Conservation (phyloP, 1,140 invertebrate species). For the Augochlora pura region DNA sequence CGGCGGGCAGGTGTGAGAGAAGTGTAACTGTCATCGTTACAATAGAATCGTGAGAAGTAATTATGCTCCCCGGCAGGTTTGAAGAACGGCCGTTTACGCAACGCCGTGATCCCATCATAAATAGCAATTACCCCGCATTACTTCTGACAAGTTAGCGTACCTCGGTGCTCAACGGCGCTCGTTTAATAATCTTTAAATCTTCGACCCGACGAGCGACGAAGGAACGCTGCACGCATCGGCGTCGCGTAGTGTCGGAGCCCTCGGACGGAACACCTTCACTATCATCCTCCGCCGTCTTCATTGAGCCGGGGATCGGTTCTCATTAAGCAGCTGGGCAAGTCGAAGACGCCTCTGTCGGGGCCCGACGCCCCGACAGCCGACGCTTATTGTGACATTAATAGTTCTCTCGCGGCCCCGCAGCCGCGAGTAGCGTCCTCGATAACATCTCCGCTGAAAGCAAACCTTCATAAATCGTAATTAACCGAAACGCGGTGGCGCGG, state of each 20-base stretch:
- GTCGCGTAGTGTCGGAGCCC: background rate
- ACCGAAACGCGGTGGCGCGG: background rate
- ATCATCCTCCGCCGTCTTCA: constrained; percentile 6
- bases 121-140: constrained; percentile 42
- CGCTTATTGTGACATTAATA: background rate
- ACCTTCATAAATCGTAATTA: constrained; percentile 3
- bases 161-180: background rate
- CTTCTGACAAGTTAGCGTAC: constrained; percentile 22
- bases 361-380: background rate
- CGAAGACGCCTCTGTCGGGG: constrained; percentile 1
- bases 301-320: constrained; percentile 16
- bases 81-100: constrained; percentile 17
- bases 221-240: too few species aligned
- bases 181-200: constrained; percentile 24
- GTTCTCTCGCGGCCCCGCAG: background rate
- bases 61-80: constrained; percentile 17
- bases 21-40: constrained; percentile 27
- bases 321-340: constrained; percentile 4
- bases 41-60: constrained; percentile 38
- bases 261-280: background rate
- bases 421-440: background rate
- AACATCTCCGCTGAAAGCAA: background rate
- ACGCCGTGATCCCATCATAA: constrained; percentile 37
- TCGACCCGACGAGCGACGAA: background rate
- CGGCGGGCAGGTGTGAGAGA: constrained; percentile 19